phyloP scores from a whole-genome alignment of 2,888 invertebrate species.

The Strigamia transsilvanica region DNA sequence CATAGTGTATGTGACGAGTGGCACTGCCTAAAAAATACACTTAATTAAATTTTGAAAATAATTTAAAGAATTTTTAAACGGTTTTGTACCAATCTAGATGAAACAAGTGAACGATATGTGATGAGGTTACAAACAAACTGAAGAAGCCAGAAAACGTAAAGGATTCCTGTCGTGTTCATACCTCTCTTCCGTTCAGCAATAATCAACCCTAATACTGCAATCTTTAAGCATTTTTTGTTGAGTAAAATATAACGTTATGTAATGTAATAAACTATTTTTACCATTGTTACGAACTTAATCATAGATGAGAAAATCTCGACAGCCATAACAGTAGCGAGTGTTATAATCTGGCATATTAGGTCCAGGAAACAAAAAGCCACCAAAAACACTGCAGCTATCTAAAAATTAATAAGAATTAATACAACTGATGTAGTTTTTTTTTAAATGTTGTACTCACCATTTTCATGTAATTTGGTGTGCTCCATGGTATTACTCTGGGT shows the following conservation, averaged over 20 bases:
- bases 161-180: slow-evolving; percentile 49
- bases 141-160: slow-evolving; percentile 48
- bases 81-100: slow-evolving; percentile 1
- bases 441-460: background rate
- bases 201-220: background rate
- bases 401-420: background rate
- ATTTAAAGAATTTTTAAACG: no score
- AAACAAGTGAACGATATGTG: slow-evolving; percentile 18
- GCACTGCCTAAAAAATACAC: background rate
- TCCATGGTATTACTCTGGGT: slow-evolving; percentile 4
- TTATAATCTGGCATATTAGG: background rate
- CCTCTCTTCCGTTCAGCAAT: slow-evolving; percentile 32
- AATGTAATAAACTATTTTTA: background rate
- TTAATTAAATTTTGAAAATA: background rate
- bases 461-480: slow-evolving; percentile 30
- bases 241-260: background rate
- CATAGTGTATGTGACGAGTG: background rate
- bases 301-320: background rate
- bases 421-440: background rate
- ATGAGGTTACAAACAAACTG: slow-evolving; percentile 32
- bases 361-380: background rate
- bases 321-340: background rate
- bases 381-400: slow-evolving; percentile 3
- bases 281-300: slow-evolving; percentile 5
- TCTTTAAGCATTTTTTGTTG: background rate